Evolutionary conservation across 2,888 invertebrate genomes (phyloP), one percentile per base, ranked within the genome.

Genomic region (Cosmia pyralina): DNA sequence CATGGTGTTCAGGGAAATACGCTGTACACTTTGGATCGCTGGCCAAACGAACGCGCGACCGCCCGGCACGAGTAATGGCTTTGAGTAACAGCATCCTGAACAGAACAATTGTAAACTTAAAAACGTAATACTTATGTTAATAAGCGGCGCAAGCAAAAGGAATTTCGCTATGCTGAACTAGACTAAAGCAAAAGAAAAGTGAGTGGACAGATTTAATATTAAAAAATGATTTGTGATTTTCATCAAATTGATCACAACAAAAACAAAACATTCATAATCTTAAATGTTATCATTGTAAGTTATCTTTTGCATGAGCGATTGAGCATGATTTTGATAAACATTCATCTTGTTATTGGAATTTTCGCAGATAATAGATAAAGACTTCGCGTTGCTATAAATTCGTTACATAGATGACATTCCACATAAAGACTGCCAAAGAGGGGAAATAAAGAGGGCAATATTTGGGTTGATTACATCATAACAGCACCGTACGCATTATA

Each of bases 11-110:
- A 99, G 96, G 10, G 99, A 99, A 92, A 99, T 99, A 93, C 99
- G 97, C 93, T 98, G 98, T 71, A 98, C 98, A 93, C 97, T 97
- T 92, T 98, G 98, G 82, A 99, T 97, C 13, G 98, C 97, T 6
- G 99, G 99, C 99, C 99, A 99, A 22, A 99, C 99, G 95, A 99
- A 99, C 41, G 99, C 99, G 69, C 99, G 97, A 15, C 99, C 99
- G 79, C 99, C 99, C 57, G 99, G 99, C 69, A 99, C 98, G 85
- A 99, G 96, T 69, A 98, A 96, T 57, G 99, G 99, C 94, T 98
- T 98, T 88, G 98, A 97, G 93, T 99, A 98, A 93, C 99, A 99
- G 95, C 99, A 99, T 97, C 99, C 99, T 99, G 92, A 53, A 94
- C 69, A 64, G 15, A 63, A 52, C 15, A 48, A 59, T 50, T 57